A percentile compares a stretch with the other conserved stretches of the same genome.
Evolutionary conservation across 2,888 invertebrate genomes (phyloP).

Genomic region (Omphaloscelis lunosa): DNA sequence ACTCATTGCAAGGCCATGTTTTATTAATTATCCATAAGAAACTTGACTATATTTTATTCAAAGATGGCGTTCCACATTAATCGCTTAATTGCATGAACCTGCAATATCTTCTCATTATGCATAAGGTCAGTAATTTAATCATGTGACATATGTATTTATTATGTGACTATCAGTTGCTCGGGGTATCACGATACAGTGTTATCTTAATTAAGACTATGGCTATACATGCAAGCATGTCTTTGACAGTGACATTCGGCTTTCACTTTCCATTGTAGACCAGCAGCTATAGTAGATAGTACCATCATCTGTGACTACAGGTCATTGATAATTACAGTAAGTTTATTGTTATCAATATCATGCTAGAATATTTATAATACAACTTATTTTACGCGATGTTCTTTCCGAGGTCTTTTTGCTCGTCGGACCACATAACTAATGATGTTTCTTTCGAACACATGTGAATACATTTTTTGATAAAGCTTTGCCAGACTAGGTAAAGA

Average conservation of each 20-base stretch:
- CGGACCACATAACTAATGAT: background rate
- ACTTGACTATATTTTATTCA: background rate
- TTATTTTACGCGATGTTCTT: conserved; percentile 8
- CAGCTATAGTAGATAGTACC: background rate
- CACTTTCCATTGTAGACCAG: conserved; percentile 13
- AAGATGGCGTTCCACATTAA: conserved; percentile 11
- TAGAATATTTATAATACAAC: conserved; percentile 1
- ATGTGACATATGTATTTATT: conserved; percentile 34
- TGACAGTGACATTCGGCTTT: conserved; percentile 45
- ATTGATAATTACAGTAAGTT: background rate
- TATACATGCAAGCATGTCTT: conserved; percentile 11
- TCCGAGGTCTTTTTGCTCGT: conserved; percentile 1
- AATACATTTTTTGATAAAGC: background rate
- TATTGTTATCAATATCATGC: background rate
- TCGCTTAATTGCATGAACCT: background rate
- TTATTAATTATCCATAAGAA: background rate
- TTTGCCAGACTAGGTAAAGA: background rate
- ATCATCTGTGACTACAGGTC: background rate
- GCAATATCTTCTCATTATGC: conserved; percentile 17
- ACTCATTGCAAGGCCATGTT: background rate
- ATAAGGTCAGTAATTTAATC: conserved; percentile 34
- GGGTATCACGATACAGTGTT: conserved; percentile 14
- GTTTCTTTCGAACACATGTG: background rate
- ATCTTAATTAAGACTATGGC: conserved; percentile 37
- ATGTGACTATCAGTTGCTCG: conserved; percentile 25